Evolutionary conservation across 2,888 invertebrate genomes (phyloP).

Genomic region (Zeuzera pyrina): DNA sequence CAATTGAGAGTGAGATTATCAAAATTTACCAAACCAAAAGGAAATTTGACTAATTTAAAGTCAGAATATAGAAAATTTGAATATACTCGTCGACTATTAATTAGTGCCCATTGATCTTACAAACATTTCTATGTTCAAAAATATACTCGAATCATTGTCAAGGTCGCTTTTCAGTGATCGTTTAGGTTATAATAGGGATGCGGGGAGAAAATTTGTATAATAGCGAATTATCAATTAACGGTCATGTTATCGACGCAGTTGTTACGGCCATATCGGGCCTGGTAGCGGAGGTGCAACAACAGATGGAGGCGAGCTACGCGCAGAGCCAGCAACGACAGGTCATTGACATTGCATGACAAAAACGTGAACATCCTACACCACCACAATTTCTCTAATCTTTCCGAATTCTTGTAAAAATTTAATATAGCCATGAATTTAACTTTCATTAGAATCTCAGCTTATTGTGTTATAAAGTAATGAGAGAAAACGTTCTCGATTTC

Average conservation of each 20-base stretch:
- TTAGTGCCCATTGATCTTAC: no score
- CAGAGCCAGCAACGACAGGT: constrained; percentile 68
- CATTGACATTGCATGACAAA: constrained; percentile 51
- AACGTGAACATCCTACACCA: constrained; percentile 4
- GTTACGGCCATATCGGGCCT: constrained; percentile 86
- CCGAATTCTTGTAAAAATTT: constrained; percentile 4
- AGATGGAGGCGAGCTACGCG: constrained; percentile 74
- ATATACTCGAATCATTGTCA: no score
- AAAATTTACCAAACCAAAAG: neutral
- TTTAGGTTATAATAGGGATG: no score
- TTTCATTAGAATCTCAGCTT: constrained; percentile 8
- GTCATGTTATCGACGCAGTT: no score
- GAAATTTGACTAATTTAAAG: neutral
- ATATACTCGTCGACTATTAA: no score
- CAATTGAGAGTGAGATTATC: no score
- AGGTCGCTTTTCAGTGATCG: no score
- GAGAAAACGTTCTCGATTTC: no score
- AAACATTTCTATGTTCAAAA: no score
- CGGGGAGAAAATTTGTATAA: no score
- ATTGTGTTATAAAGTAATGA: no score
- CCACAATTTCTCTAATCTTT: constrained; percentile 6
- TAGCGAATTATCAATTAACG: no score
- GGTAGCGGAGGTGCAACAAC: constrained; percentile 85
- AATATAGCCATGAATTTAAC: constrained; percentile 4
- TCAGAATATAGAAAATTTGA: neutral